A percentile compares a stretch with the other conserved stretches of the same genome.
Evolutionary conservation across 2,888 invertebrate species (phyloP).

Genomic region (Cheiracanthium punctorium): DNA sequence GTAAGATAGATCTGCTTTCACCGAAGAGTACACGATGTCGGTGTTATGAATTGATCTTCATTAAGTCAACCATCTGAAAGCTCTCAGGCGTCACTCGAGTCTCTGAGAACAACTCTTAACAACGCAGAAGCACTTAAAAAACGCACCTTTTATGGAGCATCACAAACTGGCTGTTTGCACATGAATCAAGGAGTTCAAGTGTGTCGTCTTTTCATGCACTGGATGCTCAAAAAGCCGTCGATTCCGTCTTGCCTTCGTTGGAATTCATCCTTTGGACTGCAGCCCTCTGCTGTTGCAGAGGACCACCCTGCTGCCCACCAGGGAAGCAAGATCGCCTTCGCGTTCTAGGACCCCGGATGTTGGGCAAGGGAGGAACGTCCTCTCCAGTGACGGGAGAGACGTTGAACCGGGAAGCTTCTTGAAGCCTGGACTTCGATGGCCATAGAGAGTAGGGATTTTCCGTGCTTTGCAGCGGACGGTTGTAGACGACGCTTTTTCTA

Average conservation of each 20-base stretch:
- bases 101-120: too few species aligned
- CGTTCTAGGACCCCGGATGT: constrained; percentile 9
- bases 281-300: neutral
- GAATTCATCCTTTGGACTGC: neutral
- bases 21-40: too few species aligned
- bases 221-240: neutral
- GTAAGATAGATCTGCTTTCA: too few species aligned
- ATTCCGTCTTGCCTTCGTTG: neutral
- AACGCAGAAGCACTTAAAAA: too few species aligned
- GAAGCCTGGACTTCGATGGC: constrained; percentile 42
- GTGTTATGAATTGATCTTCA: too few species aligned
- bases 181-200: neutral
- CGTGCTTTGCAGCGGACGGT: constrained; percentile 35
- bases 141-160: too few species aligned
- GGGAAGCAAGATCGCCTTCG: constrained; percentile 54
- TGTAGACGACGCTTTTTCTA: constrained; percentile 51
- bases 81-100: too few species aligned
- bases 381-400: constrained; percentile 46
- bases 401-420: constrained; percentile 51
- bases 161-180: too few species aligned
- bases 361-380: constrained; percentile 40
- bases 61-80: too few species aligned
- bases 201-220: neutral
- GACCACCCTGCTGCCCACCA: constrained; percentile 19
- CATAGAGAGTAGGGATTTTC: constrained; percentile 58